Evolutionary conservation across 2,888 invertebrate genomes (phyloP), one percentile per base, ranked within the genome.

Genomic region (Eurois occulta): DNA sequence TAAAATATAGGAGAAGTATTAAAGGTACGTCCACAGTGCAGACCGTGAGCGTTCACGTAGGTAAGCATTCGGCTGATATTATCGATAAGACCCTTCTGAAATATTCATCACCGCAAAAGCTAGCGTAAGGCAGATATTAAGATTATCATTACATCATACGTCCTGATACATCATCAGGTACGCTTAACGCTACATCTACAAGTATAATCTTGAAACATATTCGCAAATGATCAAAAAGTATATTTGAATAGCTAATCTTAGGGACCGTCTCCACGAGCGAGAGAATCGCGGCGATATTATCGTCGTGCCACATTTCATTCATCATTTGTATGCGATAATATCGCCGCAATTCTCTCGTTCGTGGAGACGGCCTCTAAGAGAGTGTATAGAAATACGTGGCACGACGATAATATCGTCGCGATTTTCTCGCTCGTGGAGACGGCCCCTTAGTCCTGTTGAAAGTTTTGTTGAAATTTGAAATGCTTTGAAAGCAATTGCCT

Each of bases 1-100:
- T 65, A 58, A 76, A 80, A 83, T 77, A 72, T 71, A 69, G 55
- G 65, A 67, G 24, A 38, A 73, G 4, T 32, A 24, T 11, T 41
- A n/a, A 48, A 46, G 48, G 32, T 21, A 6, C 41, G 28, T 3
- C 7, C 6, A 46, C 28, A 48, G n/a, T 72, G 8, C 5, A n/a
- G 16, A 41, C 1, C 1, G n/a, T 5, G 13, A 58, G 16, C 55
- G n/a, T 55, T n/a, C 16, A 7, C 7, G 18, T 16, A 18, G 16
- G 32, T 43, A 13, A 41, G 6, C 24, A 10, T 8, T 55, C 2
- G 32, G 16, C 10, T 28, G 10, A 10, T 32, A 32, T 60, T 60
- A 18, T 21, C 10, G 7, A 60, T 32, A 8, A 60, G 32, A 18
- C 60, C 8, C 8, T 8, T 16, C 18, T 28, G 6, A 55, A 28